These are phyloP conservation scores for Ptilonorhynchus violaceus DNA, from an alignment of 2,113 vertebrate species.

Conservation along the genomic window DNA sequence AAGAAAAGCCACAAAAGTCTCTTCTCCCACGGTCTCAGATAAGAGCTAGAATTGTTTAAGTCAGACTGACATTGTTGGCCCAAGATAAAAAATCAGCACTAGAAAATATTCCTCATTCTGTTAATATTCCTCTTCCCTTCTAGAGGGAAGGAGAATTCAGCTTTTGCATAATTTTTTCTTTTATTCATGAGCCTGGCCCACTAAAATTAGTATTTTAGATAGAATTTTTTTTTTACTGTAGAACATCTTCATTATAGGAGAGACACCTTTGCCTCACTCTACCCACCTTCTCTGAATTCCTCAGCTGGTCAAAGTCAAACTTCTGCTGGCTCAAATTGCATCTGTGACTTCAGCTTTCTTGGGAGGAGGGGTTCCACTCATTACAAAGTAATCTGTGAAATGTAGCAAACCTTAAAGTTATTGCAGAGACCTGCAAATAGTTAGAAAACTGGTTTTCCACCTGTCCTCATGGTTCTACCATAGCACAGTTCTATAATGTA, in stretches of 20 bases:
- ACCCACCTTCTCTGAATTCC: background rate
- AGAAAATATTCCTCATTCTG: background rate
- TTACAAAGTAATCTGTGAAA: background rate
- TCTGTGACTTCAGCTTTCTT: background rate
- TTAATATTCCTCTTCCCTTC: background rate
- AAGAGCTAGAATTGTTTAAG: background rate
- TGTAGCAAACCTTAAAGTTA: background rate
- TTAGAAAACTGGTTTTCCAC: background rate
- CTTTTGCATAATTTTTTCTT: background rate
- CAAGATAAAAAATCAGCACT: background rate
- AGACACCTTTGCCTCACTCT: accelerated
- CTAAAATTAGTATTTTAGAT: background rate
- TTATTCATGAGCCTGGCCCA: background rate
- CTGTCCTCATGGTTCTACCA: background rate
- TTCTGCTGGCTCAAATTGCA: background rate
- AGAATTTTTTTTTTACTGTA: background rate
- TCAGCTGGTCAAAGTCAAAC: background rate
- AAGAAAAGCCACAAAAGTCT: background rate
- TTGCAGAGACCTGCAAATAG: background rate
- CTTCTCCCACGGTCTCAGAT: background rate
- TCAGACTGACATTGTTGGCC: background rate
- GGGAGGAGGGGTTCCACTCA: background rate
- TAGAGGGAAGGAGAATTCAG: background rate
- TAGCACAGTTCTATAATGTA: background rate
- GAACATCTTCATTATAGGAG: background rate